Evolutionary conservation across 2,113 vertebrate species (phyloP).

Genomic region (Gallinago jamesoni): DNA sequence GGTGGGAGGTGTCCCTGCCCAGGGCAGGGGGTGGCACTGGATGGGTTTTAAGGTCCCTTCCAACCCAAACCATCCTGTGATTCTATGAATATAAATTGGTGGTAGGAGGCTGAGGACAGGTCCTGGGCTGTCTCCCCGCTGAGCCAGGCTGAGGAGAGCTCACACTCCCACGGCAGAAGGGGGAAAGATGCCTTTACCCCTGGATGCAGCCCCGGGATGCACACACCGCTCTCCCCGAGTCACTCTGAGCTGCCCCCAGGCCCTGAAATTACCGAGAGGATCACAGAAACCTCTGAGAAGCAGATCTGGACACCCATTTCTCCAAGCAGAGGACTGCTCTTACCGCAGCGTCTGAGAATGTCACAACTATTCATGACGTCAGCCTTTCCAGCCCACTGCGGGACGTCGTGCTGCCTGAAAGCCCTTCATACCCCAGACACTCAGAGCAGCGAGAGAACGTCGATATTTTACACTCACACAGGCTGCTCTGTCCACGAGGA

Average conservation of each 20-base stretch:
- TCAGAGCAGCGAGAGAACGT: neutral
- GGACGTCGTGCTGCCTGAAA: neutral
- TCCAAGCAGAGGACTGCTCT: fast-evolving
- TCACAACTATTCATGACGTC: neutral
- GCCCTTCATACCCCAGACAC: neutral
- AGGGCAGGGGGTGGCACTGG: neutral
- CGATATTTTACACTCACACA: neutral
- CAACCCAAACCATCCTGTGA: neutral
- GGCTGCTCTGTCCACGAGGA: neutral
- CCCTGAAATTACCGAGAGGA: neutral
- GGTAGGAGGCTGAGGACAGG: neutral
- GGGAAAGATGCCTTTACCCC: fast-evolving
- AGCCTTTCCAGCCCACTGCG: neutral
- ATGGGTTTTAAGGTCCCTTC: neutral
- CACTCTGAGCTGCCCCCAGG: neutral
- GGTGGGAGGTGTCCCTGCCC: neutral
- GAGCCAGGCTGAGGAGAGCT: neutral
- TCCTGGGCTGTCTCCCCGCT: neutral
- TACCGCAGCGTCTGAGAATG: neutral
- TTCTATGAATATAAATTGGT: neutral
- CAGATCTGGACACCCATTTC: fast-evolving
- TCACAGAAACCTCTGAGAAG: neutral
- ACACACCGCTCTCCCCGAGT: fast-evolving
- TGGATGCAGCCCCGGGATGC: fast-evolving
- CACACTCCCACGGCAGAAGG: fast-evolving